A percentile compares a stretch with the other conserved stretches of the same genome.
phyloP scores from a whole-genome alignment of 2,113 vertebrate genomes.

The Apistogramma diplotaenia region DNA sequence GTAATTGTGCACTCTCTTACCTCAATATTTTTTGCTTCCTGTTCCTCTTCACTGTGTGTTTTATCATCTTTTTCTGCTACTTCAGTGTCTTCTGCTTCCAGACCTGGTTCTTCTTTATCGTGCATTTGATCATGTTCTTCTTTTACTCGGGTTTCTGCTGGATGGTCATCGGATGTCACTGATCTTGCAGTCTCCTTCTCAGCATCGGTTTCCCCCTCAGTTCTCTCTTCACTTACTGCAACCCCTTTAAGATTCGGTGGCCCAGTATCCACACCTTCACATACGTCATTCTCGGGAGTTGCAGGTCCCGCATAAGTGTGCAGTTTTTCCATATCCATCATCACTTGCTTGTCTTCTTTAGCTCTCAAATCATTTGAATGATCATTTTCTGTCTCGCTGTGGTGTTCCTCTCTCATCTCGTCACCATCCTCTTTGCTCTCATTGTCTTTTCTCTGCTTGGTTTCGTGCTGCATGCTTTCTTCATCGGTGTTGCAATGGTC shows the following conservation, averaged over 20 bases:
- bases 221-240: not conserved
- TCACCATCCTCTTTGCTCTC: not conserved
- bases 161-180: not conserved
- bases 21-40: not conserved
- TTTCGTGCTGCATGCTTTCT: not conserved
- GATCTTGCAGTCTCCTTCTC: not conserved
- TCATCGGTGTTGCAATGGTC: not conserved
- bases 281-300: not conserved
- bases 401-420: not conserved
- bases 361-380: not conserved
- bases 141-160: not conserved
- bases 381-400: not conserved
- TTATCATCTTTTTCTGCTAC: not conserved
- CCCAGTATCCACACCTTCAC: not conserved
- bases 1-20: accelerated
- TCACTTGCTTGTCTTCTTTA: not conserved
- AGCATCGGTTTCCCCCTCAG: not conserved
- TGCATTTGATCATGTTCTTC: not conserved
- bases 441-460: not conserved
- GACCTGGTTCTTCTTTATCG: not conserved
- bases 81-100: not conserved
- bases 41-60: not conserved
- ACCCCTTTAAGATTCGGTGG: not conserved
- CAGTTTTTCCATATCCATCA: not conserved
- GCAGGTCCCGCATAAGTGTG: not conserved